These are phyloP conservation scores for Diorhabda elongata DNA, from an alignment of 1,140 invertebrate genomes.

Conservation along the genomic window DNA sequence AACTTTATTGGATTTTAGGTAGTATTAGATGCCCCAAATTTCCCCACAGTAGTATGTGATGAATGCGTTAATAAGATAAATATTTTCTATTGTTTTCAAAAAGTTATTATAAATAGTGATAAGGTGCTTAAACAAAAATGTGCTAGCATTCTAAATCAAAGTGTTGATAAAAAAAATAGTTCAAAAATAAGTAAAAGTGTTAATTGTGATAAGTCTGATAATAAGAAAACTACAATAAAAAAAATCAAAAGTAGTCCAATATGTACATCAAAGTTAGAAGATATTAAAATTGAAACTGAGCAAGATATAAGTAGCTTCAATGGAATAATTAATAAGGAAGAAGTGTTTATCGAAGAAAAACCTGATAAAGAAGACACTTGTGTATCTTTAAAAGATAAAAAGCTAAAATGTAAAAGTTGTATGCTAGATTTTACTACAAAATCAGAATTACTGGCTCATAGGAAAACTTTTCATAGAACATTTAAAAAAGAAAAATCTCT, in stretches of 20 bases:
- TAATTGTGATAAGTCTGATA: background rate
- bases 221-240: background rate
- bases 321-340: no score
- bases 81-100: slow-evolving; percentile 35
- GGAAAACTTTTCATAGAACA: background rate
- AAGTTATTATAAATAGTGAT: slow-evolving; percentile 35
- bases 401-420: slow-evolving; percentile 9
- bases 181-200: slow-evolving; percentile 15
- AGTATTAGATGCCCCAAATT: slow-evolving; percentile 17
- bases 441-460: background rate
- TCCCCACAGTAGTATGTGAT: slow-evolving; percentile 34
- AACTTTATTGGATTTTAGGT: slow-evolving; percentile 25
- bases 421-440: slow-evolving; percentile 5
- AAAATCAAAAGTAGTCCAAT: background rate
- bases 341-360: background rate
- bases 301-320: no score
- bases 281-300: background rate
- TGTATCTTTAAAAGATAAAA: slow-evolving; percentile 11
- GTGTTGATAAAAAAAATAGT: slow-evolving; percentile 12
- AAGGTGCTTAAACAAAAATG: slow-evolving; percentile 29
- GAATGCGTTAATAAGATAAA: slow-evolving; percentile 36
- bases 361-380: slow-evolving; percentile 1
- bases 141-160: slow-evolving; percentile 23
- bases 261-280: background rate
- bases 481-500: slow-evolving; percentile 24